phyloP scores from a whole-genome alignment of 2,113 vertebrate genomes.

The Burhinus oedicnemus region DNA sequence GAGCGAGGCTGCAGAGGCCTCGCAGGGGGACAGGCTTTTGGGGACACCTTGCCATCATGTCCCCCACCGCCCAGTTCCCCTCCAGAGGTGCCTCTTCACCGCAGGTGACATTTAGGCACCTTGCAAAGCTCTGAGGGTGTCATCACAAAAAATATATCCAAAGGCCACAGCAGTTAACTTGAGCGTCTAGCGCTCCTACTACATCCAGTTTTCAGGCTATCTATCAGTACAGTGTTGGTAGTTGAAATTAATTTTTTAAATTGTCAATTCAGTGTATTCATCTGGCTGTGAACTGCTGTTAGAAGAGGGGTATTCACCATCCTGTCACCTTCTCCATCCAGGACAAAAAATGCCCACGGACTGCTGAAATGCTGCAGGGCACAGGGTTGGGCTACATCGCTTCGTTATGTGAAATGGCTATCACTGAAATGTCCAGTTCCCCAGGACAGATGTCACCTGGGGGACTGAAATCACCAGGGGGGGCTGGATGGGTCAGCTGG shows the following conservation, averaged over 20 bases:
- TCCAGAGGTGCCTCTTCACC: not conserved
- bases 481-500: not conserved
- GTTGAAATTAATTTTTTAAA: not conserved
- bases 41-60: not conserved
- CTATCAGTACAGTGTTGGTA: not conserved
- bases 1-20: not conserved
- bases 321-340: not conserved
- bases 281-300: not conserved
- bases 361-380: not conserved
- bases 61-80: not conserved
- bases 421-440: not conserved
- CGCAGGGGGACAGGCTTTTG: not conserved
- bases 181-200: fast-evolving
- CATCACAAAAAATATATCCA: not conserved
- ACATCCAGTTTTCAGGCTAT: not conserved
- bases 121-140: not conserved
- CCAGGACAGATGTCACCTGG: not conserved
- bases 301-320: not conserved
- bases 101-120: not conserved
- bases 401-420: not conserved
- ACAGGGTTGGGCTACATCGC: not conserved
- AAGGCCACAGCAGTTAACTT: not conserved
- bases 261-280: not conserved
- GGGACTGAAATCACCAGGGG: not conserved
- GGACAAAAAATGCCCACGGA: not conserved